Base-by-base conservation (phyloP, 2,113 vertebrate genomes). In the Takifugu flavidus region DNA sequence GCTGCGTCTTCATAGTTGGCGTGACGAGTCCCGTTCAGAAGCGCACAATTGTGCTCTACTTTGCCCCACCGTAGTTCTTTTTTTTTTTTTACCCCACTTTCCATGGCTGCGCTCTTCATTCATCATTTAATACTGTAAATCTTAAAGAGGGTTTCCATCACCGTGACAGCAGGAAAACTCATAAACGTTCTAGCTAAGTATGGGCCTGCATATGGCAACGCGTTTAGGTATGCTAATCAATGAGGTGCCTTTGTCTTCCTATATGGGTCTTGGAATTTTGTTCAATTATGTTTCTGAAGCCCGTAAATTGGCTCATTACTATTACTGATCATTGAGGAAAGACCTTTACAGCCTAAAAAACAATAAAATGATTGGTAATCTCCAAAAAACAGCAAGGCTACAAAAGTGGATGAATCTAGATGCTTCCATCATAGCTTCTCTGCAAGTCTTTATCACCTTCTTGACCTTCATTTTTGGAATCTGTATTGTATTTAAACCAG, bases 61-160 rank as follows among this genome's bases (percentile, higher is more conserved):
- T 25, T 42, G 44, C 25, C 29, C 55, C 45, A 34, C 39, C 49
- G 46, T 49, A 44, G 47, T 20, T n/a, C 14, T 60, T 42, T 25
- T 43, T 60, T 42, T 25, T 43, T 52, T 65, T 13, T 11, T 29
- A 49, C 25, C 7, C 53, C 42, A 13, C 12, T 26, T 27, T 63
- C 20, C 53, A 25, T 65, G 12, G 20, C 52, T 54, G 57, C 26
- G 25, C 52, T 49, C 57, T 55, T 82, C 78, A 78, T 82, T 62
- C 47, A 77, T 78, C 65, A 79, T 80, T 84, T 75, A 84, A 67
- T 47, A 52, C 20, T 49, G 50, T 56, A 13, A 7, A 31, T 72
- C 53, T 60, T 14, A 42, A 15, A 46, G 58, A 53, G 39, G 67
- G 53, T 13, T 57, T 39, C 13, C 31, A 64, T n/a, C 39, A 60